These are phyloP conservation scores for Echinops telfairi DNA, from an alignment of 2,113 vertebrate genomes.

Conservation along the genomic window DNA sequence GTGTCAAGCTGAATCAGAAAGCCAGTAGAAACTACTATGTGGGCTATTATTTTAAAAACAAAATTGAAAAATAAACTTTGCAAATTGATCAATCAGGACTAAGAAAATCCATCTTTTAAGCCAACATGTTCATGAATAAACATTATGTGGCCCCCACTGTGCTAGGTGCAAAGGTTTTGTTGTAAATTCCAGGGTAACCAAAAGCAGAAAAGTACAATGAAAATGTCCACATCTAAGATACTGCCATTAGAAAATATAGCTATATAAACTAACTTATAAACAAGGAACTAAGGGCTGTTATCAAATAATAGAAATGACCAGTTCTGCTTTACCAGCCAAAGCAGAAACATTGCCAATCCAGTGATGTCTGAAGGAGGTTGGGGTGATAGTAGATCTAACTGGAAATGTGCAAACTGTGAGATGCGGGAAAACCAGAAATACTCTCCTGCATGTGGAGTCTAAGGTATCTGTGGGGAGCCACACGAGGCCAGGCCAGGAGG, in stretches of 20 bases:
- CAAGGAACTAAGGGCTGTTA: neutral
- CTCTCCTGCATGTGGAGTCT: neutral
- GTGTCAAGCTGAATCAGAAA: slow-evolving; percentile 45
- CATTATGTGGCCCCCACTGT: neutral
- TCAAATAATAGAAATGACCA: neutral
- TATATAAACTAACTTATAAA: neutral
- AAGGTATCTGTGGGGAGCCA: neutral
- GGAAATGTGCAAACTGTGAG: neutral
- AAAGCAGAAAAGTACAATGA: neutral
- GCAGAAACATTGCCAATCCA: neutral
- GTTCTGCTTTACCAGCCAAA: neutral
- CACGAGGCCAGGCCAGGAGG: neutral
- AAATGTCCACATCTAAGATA: neutral
- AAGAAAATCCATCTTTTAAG: neutral
- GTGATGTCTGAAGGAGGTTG: neutral
- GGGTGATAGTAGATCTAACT: neutral
- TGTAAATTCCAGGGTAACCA: neutral
- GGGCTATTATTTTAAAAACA: neutral
- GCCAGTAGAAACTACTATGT: neutral
- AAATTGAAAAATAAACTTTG: neutral
- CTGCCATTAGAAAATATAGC: slow-evolving; percentile 7
- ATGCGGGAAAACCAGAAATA: neutral
- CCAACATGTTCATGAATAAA: slow-evolving; percentile 19
- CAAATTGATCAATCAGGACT: neutral
- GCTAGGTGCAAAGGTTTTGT: slow-evolving; percentile 6